Conservation (phyloP, 1,140 invertebrate genomes). For the Pteromalus puparum region DNA sequence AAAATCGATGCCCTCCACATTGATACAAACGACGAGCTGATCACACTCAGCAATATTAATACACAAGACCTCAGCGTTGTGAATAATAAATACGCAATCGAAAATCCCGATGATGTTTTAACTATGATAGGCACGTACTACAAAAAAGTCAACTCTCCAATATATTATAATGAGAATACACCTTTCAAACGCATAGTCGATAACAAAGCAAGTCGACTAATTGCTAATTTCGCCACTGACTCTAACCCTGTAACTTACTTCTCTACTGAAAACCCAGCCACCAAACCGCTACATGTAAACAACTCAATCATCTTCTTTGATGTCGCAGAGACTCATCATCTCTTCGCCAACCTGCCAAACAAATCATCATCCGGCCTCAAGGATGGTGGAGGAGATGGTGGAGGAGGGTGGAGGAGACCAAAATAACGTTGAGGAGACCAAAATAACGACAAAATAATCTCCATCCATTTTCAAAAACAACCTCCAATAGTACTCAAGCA, state of each 20-base stretch:
- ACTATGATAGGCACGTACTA: constrained; percentile 8
- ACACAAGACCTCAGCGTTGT: not conserved
- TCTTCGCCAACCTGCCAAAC: constrained; percentile 9
- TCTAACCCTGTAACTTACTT: not conserved
- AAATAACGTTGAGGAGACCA: too few species aligned
- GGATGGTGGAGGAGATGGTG: too few species aligned
- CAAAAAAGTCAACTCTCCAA: not conserved
- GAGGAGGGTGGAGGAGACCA: too few species aligned
- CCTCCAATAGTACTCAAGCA: constrained; percentile 28
- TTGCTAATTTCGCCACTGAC: not conserved
- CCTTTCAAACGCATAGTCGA: not conserved
- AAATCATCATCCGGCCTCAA: constrained; percentile 17
- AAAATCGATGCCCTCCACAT: not conserved
- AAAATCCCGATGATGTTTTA: not conserved
- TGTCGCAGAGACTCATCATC: not conserved
- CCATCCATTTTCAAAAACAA: too few species aligned
- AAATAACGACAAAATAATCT: too few species aligned
- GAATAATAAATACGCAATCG: not conserved
- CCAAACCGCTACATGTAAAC: not conserved
- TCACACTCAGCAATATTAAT: not conserved
- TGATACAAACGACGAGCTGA: not conserved
- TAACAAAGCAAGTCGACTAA: not conserved
- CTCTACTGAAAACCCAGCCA: not conserved
- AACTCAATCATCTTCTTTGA: not conserved
- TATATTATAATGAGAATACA: not conserved